Evolutionary conservation across 1,140 invertebrate genomes (phyloP).

Genomic region (Drosophila malerkotliana): DNA sequence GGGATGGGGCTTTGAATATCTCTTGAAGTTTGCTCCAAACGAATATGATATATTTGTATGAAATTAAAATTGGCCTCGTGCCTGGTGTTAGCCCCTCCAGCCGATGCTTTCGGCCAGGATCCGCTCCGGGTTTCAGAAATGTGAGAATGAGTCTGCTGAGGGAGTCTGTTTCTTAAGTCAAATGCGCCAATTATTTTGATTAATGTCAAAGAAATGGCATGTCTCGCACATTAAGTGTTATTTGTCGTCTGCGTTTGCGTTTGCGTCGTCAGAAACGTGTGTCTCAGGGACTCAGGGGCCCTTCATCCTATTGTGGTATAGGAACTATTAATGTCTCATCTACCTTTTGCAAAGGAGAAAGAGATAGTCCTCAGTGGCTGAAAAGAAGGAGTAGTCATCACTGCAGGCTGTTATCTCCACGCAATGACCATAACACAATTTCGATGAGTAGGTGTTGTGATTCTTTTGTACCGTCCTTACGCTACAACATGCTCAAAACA

Average conservation of each 20-base stretch:
- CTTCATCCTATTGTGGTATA: conserved; percentile 21
- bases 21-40: conserved; percentile 30
- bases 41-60: conserved; percentile 76
- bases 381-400: conserved; percentile 1
- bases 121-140: conserved; percentile 33
- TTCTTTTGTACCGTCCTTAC: conserved; percentile 27
- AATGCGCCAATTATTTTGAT: conserved; percentile 82
- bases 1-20: neutral
- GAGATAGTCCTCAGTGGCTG: conserved; percentile 28
- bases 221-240: conserved; percentile 75
- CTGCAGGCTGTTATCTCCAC: neutral
- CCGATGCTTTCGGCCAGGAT: conserved; percentile 30
- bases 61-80: conserved; percentile 54
- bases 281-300: conserved; percentile 26
- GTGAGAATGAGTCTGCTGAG: conserved; percentile 77
- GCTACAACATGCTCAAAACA: neutral
- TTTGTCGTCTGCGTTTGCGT: conserved; percentile 16
- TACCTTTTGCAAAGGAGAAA: conserved; percentile 67
- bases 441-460: conserved; percentile 73
- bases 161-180: conserved; percentile 67
- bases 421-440: conserved; percentile 11
- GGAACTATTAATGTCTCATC: conserved; percentile 65
- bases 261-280: conserved; percentile 3
- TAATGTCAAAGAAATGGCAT: conserved; percentile 82
- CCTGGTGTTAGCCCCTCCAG: conserved; percentile 8